Conservation (phyloP, 2,888 invertebrate genomes). For the Pyrrhia umbra region DNA sequence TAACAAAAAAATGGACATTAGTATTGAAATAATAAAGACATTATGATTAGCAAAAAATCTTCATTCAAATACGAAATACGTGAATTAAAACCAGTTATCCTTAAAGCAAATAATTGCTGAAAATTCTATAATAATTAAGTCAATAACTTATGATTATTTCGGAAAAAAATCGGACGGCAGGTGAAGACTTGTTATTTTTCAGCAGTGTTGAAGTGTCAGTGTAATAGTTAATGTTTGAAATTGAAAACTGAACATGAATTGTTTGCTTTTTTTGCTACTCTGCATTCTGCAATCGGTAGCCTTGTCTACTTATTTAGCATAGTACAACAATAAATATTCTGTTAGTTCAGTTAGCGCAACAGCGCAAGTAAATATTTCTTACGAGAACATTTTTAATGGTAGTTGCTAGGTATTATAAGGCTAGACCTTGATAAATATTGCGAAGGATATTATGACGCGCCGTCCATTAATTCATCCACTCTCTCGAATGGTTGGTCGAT, state of each 20-base stretch:
- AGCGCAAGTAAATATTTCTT: constrained; percentile 25
- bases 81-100: not conserved
- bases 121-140: not conserved
- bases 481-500: constrained; percentile 5
- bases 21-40: not conserved
- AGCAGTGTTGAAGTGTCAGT: constrained; percentile 25
- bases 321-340: constrained; percentile 31
- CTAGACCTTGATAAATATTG: constrained; percentile 35
- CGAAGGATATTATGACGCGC: constrained; percentile 23
- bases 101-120: constrained; percentile 6
- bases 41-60: not conserved
- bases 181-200: constrained; percentile 21
- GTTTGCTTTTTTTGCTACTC: constrained; percentile 28
- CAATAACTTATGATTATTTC: constrained; percentile 9
- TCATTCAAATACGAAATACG: not conserved
- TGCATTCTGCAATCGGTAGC: constrained; percentile 40
- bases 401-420: constrained; percentile 11
- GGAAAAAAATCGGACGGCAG: constrained; percentile 27
- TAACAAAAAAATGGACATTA: constrained; percentile 40
- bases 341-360: constrained; percentile 2
- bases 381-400: constrained; percentile 21
- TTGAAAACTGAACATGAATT: constrained; percentile 27
- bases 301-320: constrained; percentile 40
- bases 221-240: constrained; percentile 25
- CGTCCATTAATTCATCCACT: constrained; percentile 8